phyloP scores from a whole-genome alignment of 2,113 vertebrate species.

The Mormyrus iriodes region DNA sequence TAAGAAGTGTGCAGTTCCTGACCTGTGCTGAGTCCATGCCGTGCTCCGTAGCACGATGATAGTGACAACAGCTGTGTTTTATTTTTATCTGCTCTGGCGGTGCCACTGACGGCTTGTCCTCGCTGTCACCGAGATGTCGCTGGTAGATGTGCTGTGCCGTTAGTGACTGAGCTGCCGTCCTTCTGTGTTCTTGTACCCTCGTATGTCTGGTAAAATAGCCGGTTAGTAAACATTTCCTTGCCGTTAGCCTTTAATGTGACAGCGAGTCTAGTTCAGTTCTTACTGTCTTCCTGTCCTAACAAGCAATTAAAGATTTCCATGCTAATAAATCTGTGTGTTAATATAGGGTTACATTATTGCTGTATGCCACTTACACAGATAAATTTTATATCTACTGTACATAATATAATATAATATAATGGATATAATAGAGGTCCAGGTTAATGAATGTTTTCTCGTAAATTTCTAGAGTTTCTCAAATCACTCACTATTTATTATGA shows the following conservation, averaged over 20 bases:
- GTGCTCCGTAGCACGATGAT: background rate
- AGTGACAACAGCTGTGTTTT: background rate
- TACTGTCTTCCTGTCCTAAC: background rate
- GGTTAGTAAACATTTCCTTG: background rate
- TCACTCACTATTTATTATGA: background rate
- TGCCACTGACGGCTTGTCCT: background rate
- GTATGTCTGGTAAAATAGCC: background rate
- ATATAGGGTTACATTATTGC: background rate
- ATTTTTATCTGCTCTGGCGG: background rate
- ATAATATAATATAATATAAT: slow-evolving; percentile 2
- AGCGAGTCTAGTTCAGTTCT: background rate
- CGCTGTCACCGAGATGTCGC: background rate
- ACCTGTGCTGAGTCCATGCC: background rate
- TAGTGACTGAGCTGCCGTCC: background rate
- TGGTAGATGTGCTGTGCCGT: background rate
- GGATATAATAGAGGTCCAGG: background rate
- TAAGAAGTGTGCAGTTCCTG: background rate
- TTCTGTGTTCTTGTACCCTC: background rate
- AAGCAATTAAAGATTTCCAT: background rate
- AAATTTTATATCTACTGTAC: background rate
- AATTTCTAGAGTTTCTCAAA: background rate
- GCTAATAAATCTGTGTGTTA: background rate
- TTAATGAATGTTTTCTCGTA: background rate
- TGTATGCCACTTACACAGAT: background rate
- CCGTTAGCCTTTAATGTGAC: background rate